Percentiles rank a stretch among this genome's conserved stretches.
Evolutionary conservation across 1,140 invertebrate species (phyloP).

Genomic region (Myzus persicae): DNA sequence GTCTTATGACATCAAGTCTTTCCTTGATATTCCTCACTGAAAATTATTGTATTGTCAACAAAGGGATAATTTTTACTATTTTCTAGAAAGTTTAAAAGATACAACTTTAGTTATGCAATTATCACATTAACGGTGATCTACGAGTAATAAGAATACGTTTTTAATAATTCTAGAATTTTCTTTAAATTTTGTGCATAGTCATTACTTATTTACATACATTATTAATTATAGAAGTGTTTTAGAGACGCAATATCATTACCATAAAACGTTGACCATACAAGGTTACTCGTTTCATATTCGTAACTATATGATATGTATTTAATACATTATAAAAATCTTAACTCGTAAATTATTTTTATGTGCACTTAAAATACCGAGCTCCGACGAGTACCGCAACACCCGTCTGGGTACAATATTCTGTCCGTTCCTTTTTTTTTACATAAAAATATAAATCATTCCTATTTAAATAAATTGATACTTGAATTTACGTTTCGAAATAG

Average conservation of each 20-base stretch:
- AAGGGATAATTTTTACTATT: background rate
- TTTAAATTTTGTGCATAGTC: background rate
- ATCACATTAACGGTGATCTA: background rate
- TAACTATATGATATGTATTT: background rate
- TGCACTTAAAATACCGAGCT: background rate
- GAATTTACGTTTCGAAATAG: background rate
- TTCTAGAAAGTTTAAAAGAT: background rate
- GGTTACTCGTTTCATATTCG: background rate
- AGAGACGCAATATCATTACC: background rate
- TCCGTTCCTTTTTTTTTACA: background rate
- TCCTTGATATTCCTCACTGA: background rate
- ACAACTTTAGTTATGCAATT: background rate
- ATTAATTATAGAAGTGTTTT: background rate
- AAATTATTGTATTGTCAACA: background rate
- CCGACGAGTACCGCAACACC: background rate
- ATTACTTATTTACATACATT: background rate
- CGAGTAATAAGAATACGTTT: background rate
- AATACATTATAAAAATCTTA: conserved; percentile 10
- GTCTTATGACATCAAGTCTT: background rate
- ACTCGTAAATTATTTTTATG: conserved; percentile 9
- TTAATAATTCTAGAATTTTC: background rate
- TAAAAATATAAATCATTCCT: background rate
- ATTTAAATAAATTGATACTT: background rate
- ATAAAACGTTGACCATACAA: background rate
- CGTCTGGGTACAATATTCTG: background rate